A percentile compares a stretch with the other conserved stretches of the same genome.
Conservation (phyloP, 2,888 invertebrate species). For the Dynastes grantii region DNA sequence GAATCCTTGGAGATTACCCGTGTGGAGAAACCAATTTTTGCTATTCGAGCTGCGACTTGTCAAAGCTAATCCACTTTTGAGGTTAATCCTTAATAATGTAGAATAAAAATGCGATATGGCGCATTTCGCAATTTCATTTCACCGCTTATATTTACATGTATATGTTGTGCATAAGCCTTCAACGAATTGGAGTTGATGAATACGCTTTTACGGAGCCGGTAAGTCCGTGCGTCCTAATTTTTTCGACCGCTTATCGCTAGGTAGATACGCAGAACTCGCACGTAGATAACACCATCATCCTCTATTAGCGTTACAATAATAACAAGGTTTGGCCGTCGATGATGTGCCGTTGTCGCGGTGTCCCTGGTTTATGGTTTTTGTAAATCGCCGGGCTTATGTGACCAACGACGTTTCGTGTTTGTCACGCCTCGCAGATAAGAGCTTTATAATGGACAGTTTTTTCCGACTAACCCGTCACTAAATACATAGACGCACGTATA, state of each 20-base stretch:
- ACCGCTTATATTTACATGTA: not conserved
- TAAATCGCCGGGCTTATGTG: constrained; percentile 30
- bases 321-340: constrained; percentile 14
- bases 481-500: constrained; percentile 6
- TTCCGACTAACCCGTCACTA: constrained; percentile 24
- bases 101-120: too few species aligned
- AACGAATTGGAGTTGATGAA: constrained; percentile 1
- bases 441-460: constrained; percentile 40
- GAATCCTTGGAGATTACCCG: too few species aligned
- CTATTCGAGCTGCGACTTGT: too few species aligned
- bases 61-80: too few species aligned
- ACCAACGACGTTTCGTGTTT: constrained; percentile 33
- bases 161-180: not conserved
- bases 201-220: not conserved
- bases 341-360: not conserved
- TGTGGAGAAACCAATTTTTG: too few species aligned
- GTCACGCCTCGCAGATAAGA: constrained; percentile 31
- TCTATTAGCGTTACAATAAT: constrained; percentile 9
- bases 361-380: not conserved
- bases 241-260: constrained; percentile 13
- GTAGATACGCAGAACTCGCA: not conserved
- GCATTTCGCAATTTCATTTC: not conserved
- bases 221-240: constrained; percentile 4
- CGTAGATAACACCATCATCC: constrained; percentile 9
- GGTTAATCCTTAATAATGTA: too few species aligned